Evolutionary conservation across 23 tunicate species (phyloP).

Genomic region (Styela clava): DNA sequence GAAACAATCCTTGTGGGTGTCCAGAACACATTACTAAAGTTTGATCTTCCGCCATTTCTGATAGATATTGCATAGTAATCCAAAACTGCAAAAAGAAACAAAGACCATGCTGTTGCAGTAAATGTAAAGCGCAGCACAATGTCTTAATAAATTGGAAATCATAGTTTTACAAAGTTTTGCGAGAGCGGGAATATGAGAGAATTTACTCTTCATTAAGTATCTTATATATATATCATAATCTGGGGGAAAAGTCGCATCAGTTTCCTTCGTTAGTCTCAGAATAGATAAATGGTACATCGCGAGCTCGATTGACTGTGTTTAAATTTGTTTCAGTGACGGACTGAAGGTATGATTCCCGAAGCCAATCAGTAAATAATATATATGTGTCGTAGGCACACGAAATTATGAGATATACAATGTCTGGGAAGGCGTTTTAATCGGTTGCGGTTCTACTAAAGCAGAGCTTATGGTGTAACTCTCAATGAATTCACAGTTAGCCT

Average conservation of each 20-base stretch:
- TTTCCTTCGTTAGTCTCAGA: too few relatives aligned
- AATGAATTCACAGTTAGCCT: too few relatives aligned
- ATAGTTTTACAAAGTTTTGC: not conserved
- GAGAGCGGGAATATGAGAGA: not conserved
- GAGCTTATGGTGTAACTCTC: too few relatives aligned
- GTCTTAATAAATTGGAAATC: not conserved
- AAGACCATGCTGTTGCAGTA: not conserved
- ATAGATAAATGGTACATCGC: too few relatives aligned
- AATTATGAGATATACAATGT: too few relatives aligned
- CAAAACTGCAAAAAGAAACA: slow-evolving; percentile 59
- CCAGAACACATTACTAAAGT: slow-evolving; percentile 97
- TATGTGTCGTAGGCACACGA: not conserved
- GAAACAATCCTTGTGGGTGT: slow-evolving; percentile 94
- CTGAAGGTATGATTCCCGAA: not conserved
- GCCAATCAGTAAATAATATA: not conserved
- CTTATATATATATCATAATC: too few relatives aligned
- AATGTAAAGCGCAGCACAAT: not conserved
- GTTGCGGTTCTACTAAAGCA: too few relatives aligned
- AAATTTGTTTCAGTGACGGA: not conserved
- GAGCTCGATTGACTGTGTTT: too few relatives aligned
- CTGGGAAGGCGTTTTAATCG: too few relatives aligned
- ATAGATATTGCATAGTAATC: slow-evolving; percentile 72
- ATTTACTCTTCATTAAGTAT: not conserved
- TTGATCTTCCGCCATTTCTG: slow-evolving; percentile 70
- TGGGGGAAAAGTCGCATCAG: too few relatives aligned